A percentile compares a stretch with the other conserved stretches of the same genome.
phyloP scores from a whole-genome alignment of 2,888 invertebrate genomes.

The Drosophila helvetica region DNA sequence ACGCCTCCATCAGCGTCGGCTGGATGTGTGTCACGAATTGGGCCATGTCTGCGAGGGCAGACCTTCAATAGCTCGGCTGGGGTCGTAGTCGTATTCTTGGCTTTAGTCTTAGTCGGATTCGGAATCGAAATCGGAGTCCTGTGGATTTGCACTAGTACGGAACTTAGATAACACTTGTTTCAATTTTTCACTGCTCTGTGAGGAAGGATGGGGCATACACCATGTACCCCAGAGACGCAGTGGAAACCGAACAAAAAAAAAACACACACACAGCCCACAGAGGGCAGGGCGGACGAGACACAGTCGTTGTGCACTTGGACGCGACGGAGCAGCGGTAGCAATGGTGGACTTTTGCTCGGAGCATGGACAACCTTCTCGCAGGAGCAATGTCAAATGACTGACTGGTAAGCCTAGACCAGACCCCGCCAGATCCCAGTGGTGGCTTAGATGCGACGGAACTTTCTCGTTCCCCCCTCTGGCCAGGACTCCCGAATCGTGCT shows the following conservation, averaged over 20 bases:
- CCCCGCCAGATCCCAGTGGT: constrained; percentile 69
- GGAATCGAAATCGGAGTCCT: constrained; percentile 1
- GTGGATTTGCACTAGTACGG: constrained; percentile 33
- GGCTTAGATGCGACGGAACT: constrained; percentile 74
- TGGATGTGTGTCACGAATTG: constrained; percentile 87
- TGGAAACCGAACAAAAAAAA: constrained; percentile 47
- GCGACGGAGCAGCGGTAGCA: constrained; percentile 38
- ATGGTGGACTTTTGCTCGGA: constrained; percentile 49
- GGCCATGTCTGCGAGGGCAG: constrained; percentile 84
- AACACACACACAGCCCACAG: constrained; percentile 34
- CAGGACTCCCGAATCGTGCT: constrained; percentile 39
- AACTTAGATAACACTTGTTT: constrained; percentile 49
- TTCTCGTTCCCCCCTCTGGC: constrained; percentile 40
- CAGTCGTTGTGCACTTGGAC: constrained; percentile 30
- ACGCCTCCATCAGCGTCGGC: constrained; percentile 86
- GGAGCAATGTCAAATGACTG: constrained; percentile 83
- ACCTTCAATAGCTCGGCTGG: constrained; percentile 22
- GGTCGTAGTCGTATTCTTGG: no score
- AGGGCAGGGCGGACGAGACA: constrained; percentile 11
- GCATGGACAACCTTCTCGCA: constrained; percentile 81
- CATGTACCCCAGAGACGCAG: constrained; percentile 61
- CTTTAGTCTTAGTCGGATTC: no score
- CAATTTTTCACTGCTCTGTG: constrained; percentile 51
- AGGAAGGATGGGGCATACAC: constrained; percentile 4
- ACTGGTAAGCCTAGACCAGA: constrained; percentile 44